Evolutionary conservation across 2,113 vertebrate species (phyloP), one percentile per base, ranked within the genome.

Genomic region (Dipodomys merriami): DNA sequence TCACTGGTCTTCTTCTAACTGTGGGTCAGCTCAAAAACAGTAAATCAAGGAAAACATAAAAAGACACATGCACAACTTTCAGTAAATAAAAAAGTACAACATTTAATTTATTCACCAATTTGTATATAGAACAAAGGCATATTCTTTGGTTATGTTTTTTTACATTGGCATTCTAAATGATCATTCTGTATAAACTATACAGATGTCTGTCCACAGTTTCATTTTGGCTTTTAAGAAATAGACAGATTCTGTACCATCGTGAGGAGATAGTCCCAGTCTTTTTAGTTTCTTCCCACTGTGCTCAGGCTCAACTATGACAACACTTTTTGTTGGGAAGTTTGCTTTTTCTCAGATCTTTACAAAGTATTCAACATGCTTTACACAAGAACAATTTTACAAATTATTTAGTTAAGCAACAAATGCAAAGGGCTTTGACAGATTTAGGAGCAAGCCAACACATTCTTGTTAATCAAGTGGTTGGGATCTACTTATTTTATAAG

Each of bases 11-110:
- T 30, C 1, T 33, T 89, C 13, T 35, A 57, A 57, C 53, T 57
- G 13, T 57, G 53, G 15, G 12, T 57, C 53, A 57, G 53, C 53
- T 57, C 53, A 57, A 16, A 57, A 49, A 35, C 39, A 76, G 1
- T 49, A 77, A 67, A 64, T 93, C 64, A 64, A 68, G 35, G 64
- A 88, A 57, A 68, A 1, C 23, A 79, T 25, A 86, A 76, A 82
- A 88, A 86, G 85, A 89, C 22, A 27, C 2, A 92, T 30, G 6
- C 20, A 60, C 22, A 94, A n/a, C 25, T 83, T 68, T 89, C 8
- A 89, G 57, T 90, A 60, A 96, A 81, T 81, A 76, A 67, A 86
- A 85, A 79, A 39, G 33, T 27, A 29, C 53, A 82, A 83, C n/a
- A 57, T 57, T 57, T 57, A 57, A 57, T 85, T 95, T 83, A 53